Evolutionary conservation across 2,888 invertebrate genomes (phyloP).

Genomic region (Acanthococcus lagerstroemiae): DNA sequence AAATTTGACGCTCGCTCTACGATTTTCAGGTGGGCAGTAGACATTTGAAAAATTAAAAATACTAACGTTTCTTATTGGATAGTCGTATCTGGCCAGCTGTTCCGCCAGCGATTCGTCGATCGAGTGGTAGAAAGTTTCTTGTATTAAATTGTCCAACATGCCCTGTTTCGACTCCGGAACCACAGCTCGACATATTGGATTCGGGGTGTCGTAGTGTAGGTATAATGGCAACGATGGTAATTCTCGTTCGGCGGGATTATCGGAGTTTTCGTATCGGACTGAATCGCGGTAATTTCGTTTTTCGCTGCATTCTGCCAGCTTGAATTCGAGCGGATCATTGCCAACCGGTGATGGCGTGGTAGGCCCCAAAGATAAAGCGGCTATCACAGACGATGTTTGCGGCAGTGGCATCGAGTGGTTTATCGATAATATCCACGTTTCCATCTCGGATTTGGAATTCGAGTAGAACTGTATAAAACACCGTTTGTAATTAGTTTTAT

Average conservation of each 20-base stretch:
- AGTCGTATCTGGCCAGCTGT: conserved; percentile 24
- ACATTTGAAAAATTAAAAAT: no score
- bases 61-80: conserved; percentile 24
- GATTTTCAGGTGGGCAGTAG: no score
- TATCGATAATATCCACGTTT: conserved; percentile 25
- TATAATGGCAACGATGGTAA: conserved; percentile 22
- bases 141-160: not conserved
- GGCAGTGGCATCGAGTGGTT: conserved; percentile 24
- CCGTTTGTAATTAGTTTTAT: no score
- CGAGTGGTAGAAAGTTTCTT: conserved; percentile 36
- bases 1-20: no score
- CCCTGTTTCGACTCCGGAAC: conserved; percentile 15
- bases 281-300: conserved; percentile 3
- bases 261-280: conserved; percentile 7
- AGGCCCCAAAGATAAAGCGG: not conserved
- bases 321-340: conserved; percentile 5
- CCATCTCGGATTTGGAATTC: conserved; percentile 26
- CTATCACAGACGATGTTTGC: conserved; percentile 4
- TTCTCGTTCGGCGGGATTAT: conserved; percentile 19
- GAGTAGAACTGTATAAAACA: conserved; percentile 26
- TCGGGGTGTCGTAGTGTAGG: conserved; percentile 37
- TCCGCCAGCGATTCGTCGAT: conserved; percentile 35
- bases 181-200: conserved; percentile 35
- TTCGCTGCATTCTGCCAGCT: not conserved
- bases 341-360: not conserved